These are phyloP conservation scores for Eurytoma californica DNA, from an alignment of 2,888 invertebrate genomes.

Conservation along the genomic window DNA sequence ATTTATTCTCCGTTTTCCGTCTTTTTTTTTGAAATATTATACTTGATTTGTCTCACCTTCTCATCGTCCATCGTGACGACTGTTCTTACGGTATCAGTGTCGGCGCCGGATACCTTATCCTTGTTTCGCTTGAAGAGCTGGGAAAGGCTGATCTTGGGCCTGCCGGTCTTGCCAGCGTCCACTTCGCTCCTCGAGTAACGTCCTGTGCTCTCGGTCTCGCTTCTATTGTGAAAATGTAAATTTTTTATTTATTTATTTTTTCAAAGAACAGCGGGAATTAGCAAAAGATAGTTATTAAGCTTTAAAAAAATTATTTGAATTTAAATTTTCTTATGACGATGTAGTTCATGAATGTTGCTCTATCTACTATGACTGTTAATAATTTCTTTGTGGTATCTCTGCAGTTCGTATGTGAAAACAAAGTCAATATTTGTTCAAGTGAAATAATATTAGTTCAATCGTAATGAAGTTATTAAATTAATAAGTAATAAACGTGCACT, in stretches of 20 bases:
- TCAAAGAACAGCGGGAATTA: background rate
- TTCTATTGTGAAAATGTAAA: constrained; percentile 73
- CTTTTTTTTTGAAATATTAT: no score
- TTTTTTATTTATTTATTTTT: background rate
- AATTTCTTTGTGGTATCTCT: background rate
- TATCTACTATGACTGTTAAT: constrained; percentile 8
- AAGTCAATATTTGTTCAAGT: background rate
- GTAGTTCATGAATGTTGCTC: background rate
- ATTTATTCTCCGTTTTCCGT: no score
- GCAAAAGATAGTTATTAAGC: constrained; percentile 13
- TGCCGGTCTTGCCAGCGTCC: constrained; percentile 65
- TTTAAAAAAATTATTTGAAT: constrained; percentile 48
- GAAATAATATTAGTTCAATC: background rate
- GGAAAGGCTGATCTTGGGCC: constrained; percentile 70
- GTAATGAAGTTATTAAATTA: no score
- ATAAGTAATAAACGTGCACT: no score
- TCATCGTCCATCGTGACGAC: constrained; percentile 72
- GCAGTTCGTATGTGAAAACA: no score
- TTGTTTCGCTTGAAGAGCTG: constrained; percentile 74
- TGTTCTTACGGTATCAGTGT: constrained; percentile 73
- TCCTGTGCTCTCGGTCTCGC: constrained; percentile 83
- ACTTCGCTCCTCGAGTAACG: constrained; percentile 72
- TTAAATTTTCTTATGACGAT: background rate
- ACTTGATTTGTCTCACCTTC: constrained; percentile 63
- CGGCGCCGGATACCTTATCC: constrained; percentile 74